These are phyloP conservation scores for Hystrix cristata DNA, from an alignment of 2,113 vertebrate species.

Conservation along the genomic window DNA sequence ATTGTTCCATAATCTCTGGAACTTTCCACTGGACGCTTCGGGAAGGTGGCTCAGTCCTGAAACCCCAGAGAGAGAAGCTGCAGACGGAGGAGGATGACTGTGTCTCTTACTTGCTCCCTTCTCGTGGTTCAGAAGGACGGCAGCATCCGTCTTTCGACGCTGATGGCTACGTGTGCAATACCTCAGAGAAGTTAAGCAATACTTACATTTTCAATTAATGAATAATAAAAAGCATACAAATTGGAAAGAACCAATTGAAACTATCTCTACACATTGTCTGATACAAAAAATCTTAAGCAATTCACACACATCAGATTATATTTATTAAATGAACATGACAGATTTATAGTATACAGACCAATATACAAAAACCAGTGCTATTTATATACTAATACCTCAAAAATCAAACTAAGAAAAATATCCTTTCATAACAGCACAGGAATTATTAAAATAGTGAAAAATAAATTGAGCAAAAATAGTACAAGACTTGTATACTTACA, in stretches of 20 bases:
- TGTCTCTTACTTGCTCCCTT: background rate
- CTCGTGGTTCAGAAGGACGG: background rate
- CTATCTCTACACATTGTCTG: background rate
- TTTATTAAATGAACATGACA: background rate
- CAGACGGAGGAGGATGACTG: too few relatives aligned
- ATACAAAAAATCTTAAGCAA: background rate
- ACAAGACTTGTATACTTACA: background rate
- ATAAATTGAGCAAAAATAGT: background rate
- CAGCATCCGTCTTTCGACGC: background rate
- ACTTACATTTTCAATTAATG: background rate
- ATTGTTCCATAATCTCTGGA: background rate
- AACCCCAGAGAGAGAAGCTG: background rate
- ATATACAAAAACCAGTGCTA: background rate
- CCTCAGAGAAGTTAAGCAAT: background rate
- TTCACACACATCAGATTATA: background rate
- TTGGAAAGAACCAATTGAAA: constrained; percentile 20
- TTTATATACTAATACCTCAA: background rate
- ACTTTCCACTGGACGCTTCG: too few relatives aligned
- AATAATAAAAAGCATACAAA: constrained; percentile 14
- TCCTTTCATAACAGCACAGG: background rate
- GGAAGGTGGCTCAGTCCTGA: background rate
- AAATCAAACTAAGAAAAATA: constrained; percentile 12
- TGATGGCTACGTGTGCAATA: background rate
- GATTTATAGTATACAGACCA: background rate
- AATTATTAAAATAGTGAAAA: background rate